Evolutionary conservation across 2,113 vertebrate genomes (phyloP).

Genomic region (Cochlearius cochlearius): DNA sequence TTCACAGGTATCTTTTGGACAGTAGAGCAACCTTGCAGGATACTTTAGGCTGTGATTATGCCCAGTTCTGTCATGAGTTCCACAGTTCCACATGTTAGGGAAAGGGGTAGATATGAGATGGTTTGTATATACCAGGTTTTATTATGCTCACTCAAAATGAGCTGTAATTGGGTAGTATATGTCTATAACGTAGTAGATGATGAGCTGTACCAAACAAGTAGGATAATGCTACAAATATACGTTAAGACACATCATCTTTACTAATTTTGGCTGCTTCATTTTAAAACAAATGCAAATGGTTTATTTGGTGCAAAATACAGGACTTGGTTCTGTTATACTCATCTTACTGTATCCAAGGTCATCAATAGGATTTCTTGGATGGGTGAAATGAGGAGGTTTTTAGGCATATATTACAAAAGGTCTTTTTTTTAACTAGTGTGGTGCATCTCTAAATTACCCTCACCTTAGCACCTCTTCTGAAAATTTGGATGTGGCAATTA

Average conservation of each 20-base stretch:
- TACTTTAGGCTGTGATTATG: neutral
- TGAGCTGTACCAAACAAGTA: neutral
- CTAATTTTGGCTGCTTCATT: neutral
- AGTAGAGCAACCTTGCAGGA: neutral
- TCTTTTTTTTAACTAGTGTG: neutral
- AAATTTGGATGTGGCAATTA: slow-evolving; percentile 2
- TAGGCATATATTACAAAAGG: neutral
- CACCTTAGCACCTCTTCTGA: slow-evolving; percentile 4
- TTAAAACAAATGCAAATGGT: neutral
- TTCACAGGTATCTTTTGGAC: neutral
- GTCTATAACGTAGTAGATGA: neutral
- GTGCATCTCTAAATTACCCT: neutral
- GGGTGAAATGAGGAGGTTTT: neutral
- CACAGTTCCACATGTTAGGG: neutral
- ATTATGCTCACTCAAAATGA: neutral
- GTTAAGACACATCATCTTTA: neutral
- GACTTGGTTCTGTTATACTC: neutral
- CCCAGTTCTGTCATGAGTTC: neutral
- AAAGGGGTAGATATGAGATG: neutral
- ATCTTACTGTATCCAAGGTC: neutral
- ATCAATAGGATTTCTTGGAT: neutral
- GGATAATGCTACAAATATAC: neutral
- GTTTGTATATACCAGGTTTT: neutral
- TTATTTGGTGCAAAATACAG: neutral
- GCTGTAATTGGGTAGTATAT: neutral